Conservation (phyloP, 2,113 vertebrate species). For the Urocolius indicus region DNA sequence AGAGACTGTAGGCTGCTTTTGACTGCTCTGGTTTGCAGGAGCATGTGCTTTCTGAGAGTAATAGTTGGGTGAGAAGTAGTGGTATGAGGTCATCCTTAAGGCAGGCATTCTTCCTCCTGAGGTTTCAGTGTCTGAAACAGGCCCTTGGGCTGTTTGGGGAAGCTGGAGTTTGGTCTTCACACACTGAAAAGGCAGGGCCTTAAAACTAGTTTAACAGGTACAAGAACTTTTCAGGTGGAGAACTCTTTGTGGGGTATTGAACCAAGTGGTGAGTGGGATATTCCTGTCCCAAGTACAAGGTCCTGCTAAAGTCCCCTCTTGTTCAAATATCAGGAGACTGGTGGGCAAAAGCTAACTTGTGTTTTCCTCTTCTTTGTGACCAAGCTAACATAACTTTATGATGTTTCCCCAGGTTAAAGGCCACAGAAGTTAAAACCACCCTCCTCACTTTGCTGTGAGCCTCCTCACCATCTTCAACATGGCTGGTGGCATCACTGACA, state of each 20-base stretch:
- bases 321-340: neutral
- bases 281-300: neutral
- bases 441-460: neutral
- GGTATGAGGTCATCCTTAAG: neutral
- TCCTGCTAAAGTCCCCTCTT: neutral
- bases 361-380: neutral
- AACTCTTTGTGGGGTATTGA: neutral
- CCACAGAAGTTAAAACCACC: neutral
- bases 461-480: conserved; percentile 56
- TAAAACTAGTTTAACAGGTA: neutral
- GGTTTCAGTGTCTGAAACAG: neutral
- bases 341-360: neutral
- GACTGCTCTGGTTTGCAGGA: neutral
- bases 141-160: neutral
- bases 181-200: neutral
- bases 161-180: neutral
- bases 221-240: neutral
- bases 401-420: conserved; percentile 44
- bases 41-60: neutral
- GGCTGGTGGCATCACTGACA: conserved; percentile 94
- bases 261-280: neutral
- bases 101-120: neutral
- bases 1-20: neutral
- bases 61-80: neutral
- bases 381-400: neutral